Evolutionary conservation across 2,888 invertebrate species (phyloP), one percentile per base, ranked within the genome.

Genomic region (Noctua janthe): DNA sequence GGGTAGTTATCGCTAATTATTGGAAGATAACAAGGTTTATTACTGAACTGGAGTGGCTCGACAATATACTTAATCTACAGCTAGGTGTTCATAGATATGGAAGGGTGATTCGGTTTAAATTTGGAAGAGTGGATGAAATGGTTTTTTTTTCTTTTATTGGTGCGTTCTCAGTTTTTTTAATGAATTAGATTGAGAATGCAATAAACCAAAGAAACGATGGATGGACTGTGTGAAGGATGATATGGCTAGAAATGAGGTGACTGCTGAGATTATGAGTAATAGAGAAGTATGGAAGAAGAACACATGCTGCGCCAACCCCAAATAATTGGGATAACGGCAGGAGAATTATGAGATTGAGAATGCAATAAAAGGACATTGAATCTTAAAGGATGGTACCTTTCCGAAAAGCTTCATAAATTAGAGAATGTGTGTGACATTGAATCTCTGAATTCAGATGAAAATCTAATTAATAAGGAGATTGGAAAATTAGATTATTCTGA

Each of bases 1-100:
- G 93, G 95, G 94, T 91, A 94, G 94, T 95, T 96, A 96, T 96
- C 96, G 94, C 93, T 97, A 97, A 97, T 97, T 97, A 97, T 95
- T 95, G 92, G 92, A 88, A 94, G 97, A 97, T 97, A 97, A 95
- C 95, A 91, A 87, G 92, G 91, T 94, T 95, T 96, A 95, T 96
- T 94, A 95, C 94, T 91, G 92, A 91, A 89, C 89, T 94, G 91
- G 91, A 95, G 95, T 95, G 94, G 92, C 91, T 93, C 92, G 91
- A 94, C 94, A 94, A 93, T 94, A 93, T 93, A 91, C 86, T 88
- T 91, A 91, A 90, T 90, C 89, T 89, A 88, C 80, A 47, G 69
- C 86, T 82, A 85, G 82, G 86, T 87, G 84, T 89, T 85, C 88
- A 87, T 89, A 86, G 85, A 86, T 90, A 89, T 77, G 75, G 59